Conservation (phyloP, 2,888 invertebrate genomes). For the Clostera curtula region DNA sequence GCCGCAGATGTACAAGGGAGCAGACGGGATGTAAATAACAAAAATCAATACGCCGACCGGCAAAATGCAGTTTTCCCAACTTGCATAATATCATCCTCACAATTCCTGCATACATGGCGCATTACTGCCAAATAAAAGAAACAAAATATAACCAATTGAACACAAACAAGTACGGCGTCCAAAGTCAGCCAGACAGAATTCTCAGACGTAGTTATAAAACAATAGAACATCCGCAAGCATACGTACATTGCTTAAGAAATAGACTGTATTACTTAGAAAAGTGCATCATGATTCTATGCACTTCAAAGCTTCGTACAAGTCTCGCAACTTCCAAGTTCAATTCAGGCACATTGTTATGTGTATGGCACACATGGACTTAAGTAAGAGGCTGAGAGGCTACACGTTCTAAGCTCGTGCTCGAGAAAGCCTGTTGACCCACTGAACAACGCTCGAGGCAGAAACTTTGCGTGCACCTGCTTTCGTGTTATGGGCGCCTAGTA, state of each 20-base stretch:
- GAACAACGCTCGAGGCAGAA: slow-evolving; percentile 51
- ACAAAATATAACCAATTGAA: not conserved
- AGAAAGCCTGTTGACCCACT: slow-evolving; percentile 66
- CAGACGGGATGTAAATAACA: slow-evolving; percentile 72
- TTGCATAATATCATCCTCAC: slow-evolving; percentile 56
- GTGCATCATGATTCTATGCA: slow-evolving; percentile 23
- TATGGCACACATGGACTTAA: slow-evolving; percentile 39
- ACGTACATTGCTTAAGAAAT: slow-evolving; percentile 53
- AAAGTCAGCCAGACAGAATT: slow-evolving; percentile 38
- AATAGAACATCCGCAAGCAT: slow-evolving; percentile 56
- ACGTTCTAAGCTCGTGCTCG: slow-evolving; percentile 49
- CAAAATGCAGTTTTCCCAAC: slow-evolving; percentile 50
- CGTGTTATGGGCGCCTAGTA: slow-evolving; percentile 34
- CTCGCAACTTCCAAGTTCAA: slow-evolving; percentile 19
- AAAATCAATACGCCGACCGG: slow-evolving; percentile 65
- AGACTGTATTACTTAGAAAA: slow-evolving; percentile 30
- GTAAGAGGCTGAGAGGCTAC: slow-evolving; percentile 58
- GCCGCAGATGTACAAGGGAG: slow-evolving; percentile 54
- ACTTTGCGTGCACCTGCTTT: slow-evolving; percentile 47
- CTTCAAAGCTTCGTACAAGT: slow-evolving; percentile 16
- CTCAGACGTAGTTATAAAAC: slow-evolving; percentile 50
- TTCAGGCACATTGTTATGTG: slow-evolving; percentile 22
- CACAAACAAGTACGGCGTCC: slow-evolving; percentile 16
- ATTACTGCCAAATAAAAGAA: slow-evolving; percentile 15
- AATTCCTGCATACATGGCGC: slow-evolving; percentile 37